Percentiles rank a stretch among this genome's conserved stretches.
phyloP scores from a whole-genome alignment of 2,797 vertebrate species.

The Amniataba percoides region DNA sequence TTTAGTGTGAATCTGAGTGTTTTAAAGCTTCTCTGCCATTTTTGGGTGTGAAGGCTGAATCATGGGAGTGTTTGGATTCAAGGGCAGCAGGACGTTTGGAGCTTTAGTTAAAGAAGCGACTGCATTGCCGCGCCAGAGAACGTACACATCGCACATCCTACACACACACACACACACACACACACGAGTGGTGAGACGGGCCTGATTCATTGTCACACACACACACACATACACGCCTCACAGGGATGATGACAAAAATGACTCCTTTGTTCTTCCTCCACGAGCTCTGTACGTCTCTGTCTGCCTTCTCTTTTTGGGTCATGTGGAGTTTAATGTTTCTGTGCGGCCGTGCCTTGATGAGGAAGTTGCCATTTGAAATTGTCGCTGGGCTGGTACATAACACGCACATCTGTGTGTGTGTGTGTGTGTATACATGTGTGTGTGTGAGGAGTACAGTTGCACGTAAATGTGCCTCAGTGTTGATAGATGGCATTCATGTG shows the following conservation, averaged over 20 bases:
- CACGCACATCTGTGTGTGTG: constrained; percentile 40
- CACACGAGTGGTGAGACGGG: constrained; percentile 22
- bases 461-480: constrained; percentile 23
- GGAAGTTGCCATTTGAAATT: constrained; percentile 25
- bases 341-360: constrained; percentile 23
- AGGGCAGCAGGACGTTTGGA: constrained; percentile 20
- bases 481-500: constrained; percentile 54
- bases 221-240: constrained; percentile 23
- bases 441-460: constrained; percentile 22
- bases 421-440: constrained; percentile 19
- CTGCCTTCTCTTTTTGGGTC: constrained; percentile 37
- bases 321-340: constrained; percentile 55
- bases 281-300: constrained; percentile 21
- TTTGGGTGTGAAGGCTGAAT: neutral
- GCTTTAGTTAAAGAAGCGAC: constrained; percentile 10
- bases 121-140: neutral
- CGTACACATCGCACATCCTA: neutral
- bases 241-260: constrained; percentile 52
- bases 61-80: constrained; percentile 17
- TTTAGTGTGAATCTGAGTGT: neutral
- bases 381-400: neutral
- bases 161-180: neutral
- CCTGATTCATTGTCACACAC: constrained; percentile 60
- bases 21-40: neutral
- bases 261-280: constrained; percentile 59